Evolutionary conservation across 2,797 vertebrate species (phyloP).

Genomic region (Capromys pilorides): DNA sequence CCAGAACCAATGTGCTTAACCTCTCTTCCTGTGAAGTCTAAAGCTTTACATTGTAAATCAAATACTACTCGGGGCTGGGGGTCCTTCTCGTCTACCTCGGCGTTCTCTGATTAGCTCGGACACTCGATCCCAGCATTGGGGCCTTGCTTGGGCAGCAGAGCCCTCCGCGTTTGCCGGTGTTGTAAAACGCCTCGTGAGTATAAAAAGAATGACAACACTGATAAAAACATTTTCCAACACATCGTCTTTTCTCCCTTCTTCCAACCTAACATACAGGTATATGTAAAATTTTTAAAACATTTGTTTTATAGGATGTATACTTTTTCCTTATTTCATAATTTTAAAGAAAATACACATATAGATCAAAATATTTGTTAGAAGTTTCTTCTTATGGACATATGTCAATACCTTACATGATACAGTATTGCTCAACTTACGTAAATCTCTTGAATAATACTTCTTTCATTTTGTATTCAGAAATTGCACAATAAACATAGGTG

Average conservation of each 20-base stretch:
- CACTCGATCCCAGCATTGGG: background rate
- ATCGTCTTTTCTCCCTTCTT: background rate
- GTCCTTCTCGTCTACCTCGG: background rate
- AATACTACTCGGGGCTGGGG: background rate
- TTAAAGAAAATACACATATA: background rate
- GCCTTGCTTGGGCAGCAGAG: background rate
- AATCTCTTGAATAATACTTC: background rate
- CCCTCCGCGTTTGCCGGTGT: background rate
- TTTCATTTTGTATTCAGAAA: conserved; percentile 4
- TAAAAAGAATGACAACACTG: background rate
- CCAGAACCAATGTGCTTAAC: conserved; percentile 43
- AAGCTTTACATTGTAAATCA: conserved; percentile 68
- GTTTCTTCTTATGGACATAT: background rate
- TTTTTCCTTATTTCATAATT: background rate
- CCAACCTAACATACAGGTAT: background rate
- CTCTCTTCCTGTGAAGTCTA: conserved; percentile 55
- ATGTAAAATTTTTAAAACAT: background rate
- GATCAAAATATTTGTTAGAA: background rate
- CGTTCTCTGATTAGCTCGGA: conserved; percentile 45
- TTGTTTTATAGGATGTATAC: background rate
- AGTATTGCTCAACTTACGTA: background rate
- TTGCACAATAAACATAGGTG: background rate
- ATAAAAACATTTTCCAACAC: background rate
- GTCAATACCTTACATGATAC: background rate
- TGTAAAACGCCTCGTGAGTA: background rate